phyloP scores from a whole-genome alignment of 2,888 invertebrate genomes.

The Gandaritis pyraliata region DNA sequence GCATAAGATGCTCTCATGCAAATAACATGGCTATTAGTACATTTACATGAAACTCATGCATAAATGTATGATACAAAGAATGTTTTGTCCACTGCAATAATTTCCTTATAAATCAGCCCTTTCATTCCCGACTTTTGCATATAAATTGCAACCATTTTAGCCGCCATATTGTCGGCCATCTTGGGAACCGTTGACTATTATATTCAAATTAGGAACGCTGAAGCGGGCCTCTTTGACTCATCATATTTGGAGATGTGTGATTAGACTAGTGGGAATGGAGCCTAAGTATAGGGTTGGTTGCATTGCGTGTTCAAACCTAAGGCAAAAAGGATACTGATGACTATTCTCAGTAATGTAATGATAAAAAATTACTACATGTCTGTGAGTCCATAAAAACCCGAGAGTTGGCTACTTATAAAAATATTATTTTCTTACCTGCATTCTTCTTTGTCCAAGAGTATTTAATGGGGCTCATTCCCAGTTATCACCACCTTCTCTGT shows the following conservation, averaged over 20 bases:
- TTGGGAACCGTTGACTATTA: conserved; percentile 69
- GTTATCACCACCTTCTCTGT: too few relatives aligned
- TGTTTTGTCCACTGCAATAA: conserved; percentile 44
- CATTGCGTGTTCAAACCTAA: conserved; percentile 7
- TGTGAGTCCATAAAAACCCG: background rate
- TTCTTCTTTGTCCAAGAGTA: too few relatives aligned
- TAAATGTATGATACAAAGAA: conserved; percentile 41
- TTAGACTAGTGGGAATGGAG: conserved; percentile 34
- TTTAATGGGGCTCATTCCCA: too few relatives aligned
- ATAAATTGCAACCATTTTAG: conserved; percentile 60
- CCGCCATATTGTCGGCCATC: conserved; percentile 50
- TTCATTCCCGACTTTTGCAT: conserved; percentile 57
- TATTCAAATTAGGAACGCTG: conserved; percentile 69
- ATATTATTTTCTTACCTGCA: too few relatives aligned
- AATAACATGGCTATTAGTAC: conserved; percentile 29
- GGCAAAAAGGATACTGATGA: background rate
- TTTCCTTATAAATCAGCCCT: conserved; percentile 43
- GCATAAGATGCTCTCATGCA: conserved; percentile 23
- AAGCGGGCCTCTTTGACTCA: conserved; percentile 34
- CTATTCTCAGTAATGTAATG: conserved; percentile 3
- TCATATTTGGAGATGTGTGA: conserved; percentile 40
- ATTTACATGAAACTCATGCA: conserved; percentile 36
- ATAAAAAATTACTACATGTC: background rate
- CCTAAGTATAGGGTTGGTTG: conserved; percentile 31
- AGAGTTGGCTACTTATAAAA: too few relatives aligned